Evolutionary conservation across 30 jellyfish, hydroid and myxozoan species (phyloP).

Genomic region (Turritopsis rubra): DNA sequence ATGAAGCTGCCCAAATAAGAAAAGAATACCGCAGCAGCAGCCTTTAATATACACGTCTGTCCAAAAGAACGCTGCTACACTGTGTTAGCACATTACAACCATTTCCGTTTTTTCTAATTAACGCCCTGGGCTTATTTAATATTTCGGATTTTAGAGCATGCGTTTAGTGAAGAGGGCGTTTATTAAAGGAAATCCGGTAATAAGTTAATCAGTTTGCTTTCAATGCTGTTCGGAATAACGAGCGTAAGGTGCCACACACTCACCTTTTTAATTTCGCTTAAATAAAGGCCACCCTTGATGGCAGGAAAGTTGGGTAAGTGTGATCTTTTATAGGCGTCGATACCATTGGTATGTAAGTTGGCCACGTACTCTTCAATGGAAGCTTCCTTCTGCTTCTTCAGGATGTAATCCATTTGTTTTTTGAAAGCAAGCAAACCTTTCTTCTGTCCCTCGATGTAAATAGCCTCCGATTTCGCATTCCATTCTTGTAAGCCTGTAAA

Average conservation of each 20-base stretch:
- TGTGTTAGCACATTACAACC: background rate
- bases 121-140: background rate
- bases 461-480: slow-evolving; percentile 28
- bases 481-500: slow-evolving; percentile 32
- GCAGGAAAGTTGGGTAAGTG: slow-evolving; percentile 19
- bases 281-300: slow-evolving; percentile 21
- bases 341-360: slow-evolving; percentile 18
- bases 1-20: too few species aligned
- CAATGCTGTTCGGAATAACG: background rate
- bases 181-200: background rate
- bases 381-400: slow-evolving; percentile 19
- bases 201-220: background rate
- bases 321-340: slow-evolving; percentile 21
- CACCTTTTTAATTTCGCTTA: slow-evolving; percentile 24
- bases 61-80: too few species aligned
- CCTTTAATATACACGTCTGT: too few species aligned
- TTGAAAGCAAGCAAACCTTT: slow-evolving; percentile 22
- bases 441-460: slow-evolving; percentile 23
- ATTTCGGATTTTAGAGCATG: background rate
- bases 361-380: slow-evolving; percentile 17
- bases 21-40: too few species aligned
- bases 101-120: background rate
- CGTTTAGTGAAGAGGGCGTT: background rate
- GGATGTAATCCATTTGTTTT: slow-evolving; percentile 23
- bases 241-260: background rate